Evolutionary conservation across 2,113 vertebrate species (phyloP).

Genomic region (Chloropsis hardwickii): DNA sequence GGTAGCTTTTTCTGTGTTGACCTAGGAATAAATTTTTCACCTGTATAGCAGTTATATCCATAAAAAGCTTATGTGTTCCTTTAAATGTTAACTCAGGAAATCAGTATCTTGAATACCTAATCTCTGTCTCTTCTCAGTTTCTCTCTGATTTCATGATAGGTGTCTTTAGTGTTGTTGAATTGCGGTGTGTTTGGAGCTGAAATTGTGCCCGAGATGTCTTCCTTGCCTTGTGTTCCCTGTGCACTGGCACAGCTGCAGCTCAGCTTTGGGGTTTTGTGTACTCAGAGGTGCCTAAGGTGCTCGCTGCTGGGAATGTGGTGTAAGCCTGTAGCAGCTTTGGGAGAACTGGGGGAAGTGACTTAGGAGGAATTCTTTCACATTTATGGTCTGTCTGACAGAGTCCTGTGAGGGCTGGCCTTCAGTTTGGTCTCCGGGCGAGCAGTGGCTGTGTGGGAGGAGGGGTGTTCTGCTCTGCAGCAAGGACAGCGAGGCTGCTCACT

Average conservation of each 20-base stretch:
- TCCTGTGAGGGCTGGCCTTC: neutral
- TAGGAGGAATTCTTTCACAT: neutral
- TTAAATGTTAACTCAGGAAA: neutral
- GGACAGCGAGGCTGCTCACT: neutral
- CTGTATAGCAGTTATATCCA: neutral
- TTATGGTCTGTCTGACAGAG: neutral
- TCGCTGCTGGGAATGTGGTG: rapidly evolving
- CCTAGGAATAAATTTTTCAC: neutral
- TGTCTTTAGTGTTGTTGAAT: neutral
- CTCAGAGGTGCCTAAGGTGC: neutral
- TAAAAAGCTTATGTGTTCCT: neutral
- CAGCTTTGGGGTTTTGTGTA: neutral
- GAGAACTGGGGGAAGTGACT: neutral
- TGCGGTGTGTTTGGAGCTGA: neutral
- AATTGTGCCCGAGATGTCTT: neutral
- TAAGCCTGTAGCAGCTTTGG: neutral
- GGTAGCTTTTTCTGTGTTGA: neutral
- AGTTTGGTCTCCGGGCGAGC: neutral
- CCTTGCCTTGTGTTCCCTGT: neutral
- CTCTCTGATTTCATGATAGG: neutral
- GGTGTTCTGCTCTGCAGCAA: neutral
- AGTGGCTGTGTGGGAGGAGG: neutral
- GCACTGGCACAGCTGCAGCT: neutral
- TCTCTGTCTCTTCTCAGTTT: neutral
- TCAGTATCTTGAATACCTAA: neutral